Conservation (phyloP, 2,888 invertebrate species). For the Agonopterix arenella region DNA sequence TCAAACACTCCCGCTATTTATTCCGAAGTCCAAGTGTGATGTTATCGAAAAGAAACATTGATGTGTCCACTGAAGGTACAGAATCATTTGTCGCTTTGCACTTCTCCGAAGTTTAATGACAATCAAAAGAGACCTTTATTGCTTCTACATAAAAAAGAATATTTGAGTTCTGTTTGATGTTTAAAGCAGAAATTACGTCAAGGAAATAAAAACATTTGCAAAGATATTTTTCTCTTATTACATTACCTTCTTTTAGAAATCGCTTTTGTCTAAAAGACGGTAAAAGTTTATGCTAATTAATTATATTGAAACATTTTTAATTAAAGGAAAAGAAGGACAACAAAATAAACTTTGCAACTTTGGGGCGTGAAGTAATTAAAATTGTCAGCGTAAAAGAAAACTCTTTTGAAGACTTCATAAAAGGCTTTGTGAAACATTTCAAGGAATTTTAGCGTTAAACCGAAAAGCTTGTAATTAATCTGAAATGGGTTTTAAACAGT, state of each 20-base stretch:
- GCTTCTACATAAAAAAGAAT: too few species aligned
- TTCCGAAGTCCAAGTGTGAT: conserved; percentile 5
- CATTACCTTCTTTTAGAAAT: too few species aligned
- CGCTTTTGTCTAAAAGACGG: too few species aligned
- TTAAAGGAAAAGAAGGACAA: conserved; percentile 10
- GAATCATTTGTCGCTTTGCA: conserved; percentile 16
- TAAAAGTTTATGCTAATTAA: conserved; percentile 9
- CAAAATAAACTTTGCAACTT: conserved; percentile 13
- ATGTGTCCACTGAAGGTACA: conserved; percentile 15
- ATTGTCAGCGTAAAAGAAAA: conserved; percentile 2
- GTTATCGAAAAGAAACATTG: conserved; percentile 25
- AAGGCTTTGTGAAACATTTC: not conserved
- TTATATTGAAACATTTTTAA: conserved; percentile 16
- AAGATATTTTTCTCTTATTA: too few species aligned
- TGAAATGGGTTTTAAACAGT: too few species aligned
- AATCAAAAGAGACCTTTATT: too few species aligned
- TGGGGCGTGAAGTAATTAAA: conserved; percentile 12
- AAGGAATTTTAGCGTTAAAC: not conserved
- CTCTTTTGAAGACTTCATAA: not conserved
- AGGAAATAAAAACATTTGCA: too few species aligned
- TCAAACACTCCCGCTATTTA: not conserved
- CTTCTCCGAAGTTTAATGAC: too few species aligned
- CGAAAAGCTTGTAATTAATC: not conserved
- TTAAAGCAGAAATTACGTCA: too few species aligned
- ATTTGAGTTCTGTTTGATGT: too few species aligned